Evolutionary conservation across 2,797 vertebrate species (phyloP), one percentile per base, ranked within the genome.

Genomic region (Fundulus diaphanus): DNA sequence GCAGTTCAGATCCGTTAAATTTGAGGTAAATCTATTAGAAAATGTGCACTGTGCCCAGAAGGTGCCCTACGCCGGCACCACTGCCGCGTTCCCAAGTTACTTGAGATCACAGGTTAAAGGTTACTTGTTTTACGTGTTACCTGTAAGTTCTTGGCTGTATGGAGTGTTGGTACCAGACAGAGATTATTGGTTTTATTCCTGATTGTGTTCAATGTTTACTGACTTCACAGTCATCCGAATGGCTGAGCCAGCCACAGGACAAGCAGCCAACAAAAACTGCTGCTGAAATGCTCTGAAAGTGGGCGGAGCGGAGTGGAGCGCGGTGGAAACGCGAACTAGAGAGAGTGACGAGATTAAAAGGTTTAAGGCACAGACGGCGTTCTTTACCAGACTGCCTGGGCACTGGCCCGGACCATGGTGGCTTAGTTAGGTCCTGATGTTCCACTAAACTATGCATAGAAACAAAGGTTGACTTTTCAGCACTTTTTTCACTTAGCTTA

Each of bases 351-450:
- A 73, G 80, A 35, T 66, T 42, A 44, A 76, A 73, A 71, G 74
- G 48, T 77, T 81, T 87, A 87, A 88, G 82, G 83, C 33, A n/a
- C 35, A 8, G 29, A 77, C 68, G 79, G 56, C 74, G 76, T 61
- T 72, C 79, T 84, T 75, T 81, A 81, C 76, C 78, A 79, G 74
- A 80, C 67, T 76, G 76, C 70, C 68, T 42, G 42, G 63, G 78
- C 83, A 82, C n/a, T 86, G 85, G 89, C 82, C 79, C 76, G 76
- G 76, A 85, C n/a, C 33, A 20, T 85, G 88, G 90, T 82, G 73
- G 42, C 82, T 88, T 92, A 48, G 18, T 48, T 48, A 46, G 13
- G 44, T 11, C 8, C 44, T 46, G 8, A 18, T 48, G 18, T 85
- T 82, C 49, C 78, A 81, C 71, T 86, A 67, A 90, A 76, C 46